These are phyloP conservation scores for Venusia cambrica DNA, from an alignment of 2,888 invertebrate genomes.

Conservation along the genomic window DNA sequence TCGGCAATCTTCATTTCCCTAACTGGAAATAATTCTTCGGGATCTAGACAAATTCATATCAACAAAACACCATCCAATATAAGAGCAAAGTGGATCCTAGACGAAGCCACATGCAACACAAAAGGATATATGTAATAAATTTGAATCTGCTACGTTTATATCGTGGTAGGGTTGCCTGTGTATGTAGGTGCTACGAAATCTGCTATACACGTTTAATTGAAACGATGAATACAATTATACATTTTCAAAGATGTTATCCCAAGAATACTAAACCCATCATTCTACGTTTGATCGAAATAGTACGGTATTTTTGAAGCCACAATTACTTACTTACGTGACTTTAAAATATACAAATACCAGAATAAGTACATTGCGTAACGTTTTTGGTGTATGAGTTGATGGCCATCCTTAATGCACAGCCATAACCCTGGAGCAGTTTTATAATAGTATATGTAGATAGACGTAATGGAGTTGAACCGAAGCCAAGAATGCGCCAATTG, in stretches of 20 bases:
- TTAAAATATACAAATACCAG: too few species aligned
- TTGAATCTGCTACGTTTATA: constrained; percentile 60
- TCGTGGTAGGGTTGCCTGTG: constrained; percentile 31
- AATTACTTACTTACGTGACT: too few species aligned
- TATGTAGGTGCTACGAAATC: too few species aligned
- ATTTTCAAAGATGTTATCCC: too few species aligned
- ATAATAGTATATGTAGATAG: constrained; percentile 24
- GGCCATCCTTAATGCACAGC: constrained; percentile 4
- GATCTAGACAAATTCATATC: constrained; percentile 24
- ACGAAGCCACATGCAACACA: constrained; percentile 53
- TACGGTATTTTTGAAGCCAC: too few species aligned
- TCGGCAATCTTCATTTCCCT: constrained; percentile 15
- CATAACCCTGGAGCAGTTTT: constrained; percentile 21
- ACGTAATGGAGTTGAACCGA: constrained; percentile 73
- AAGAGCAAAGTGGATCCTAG: constrained; percentile 26
- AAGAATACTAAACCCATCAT: too few species aligned
- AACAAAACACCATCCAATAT: constrained; percentile 28
- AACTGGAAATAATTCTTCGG: constrained; percentile 21
- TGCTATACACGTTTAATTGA: too few species aligned
- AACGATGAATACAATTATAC: too few species aligned
- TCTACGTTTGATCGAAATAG: too few species aligned
- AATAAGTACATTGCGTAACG: too few species aligned
- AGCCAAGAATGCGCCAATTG: constrained; percentile 79
- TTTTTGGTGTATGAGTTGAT: too few species aligned
- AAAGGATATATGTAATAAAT: constrained; percentile 59